phyloP scores from a whole-genome alignment of 2,888 invertebrate species.

The Parnassius mnemosyne region DNA sequence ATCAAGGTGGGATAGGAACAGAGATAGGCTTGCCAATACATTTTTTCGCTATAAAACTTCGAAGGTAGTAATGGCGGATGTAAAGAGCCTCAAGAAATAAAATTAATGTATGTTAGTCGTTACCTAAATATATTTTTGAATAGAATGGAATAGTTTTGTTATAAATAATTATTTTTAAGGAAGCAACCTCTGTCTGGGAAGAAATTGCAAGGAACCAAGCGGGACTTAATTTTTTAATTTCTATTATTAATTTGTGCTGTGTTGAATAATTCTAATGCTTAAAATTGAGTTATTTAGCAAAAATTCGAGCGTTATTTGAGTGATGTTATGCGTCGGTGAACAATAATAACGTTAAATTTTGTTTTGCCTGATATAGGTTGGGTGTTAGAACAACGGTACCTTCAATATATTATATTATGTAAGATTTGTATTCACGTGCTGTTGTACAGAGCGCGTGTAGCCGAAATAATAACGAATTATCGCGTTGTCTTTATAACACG shows the following conservation, averaged over 20 bases:
- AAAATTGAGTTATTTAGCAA: background rate
- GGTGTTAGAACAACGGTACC: constrained; percentile 19
- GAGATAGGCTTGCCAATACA: constrained; percentile 33
- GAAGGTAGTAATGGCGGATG: constrained; percentile 27
- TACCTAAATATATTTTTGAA: too few relatives aligned
- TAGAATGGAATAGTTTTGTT: too few relatives aligned
- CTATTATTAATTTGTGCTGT: too few relatives aligned
- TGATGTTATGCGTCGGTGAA: background rate
- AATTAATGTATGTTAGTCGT: background rate
- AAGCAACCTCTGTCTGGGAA: too few relatives aligned
- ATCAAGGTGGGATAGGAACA: constrained; percentile 23
- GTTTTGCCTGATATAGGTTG: background rate
- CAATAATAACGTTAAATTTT: background rate
- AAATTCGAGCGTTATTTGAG: background rate
- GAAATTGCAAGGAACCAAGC: too few relatives aligned
- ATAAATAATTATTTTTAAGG: too few relatives aligned
- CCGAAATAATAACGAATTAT: constrained; percentile 10
- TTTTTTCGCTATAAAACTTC: constrained; percentile 44
- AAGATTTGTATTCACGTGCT: constrained; percentile 13
- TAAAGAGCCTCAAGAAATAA: constrained; percentile 19
- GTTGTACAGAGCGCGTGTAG: constrained; percentile 16
- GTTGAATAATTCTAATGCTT: too few relatives aligned
- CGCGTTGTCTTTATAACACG: constrained; percentile 2
- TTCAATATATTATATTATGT: constrained; percentile 18
- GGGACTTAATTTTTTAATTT: too few relatives aligned